A percentile compares a stretch with the other conserved stretches of the same genome.
phyloP scores from a whole-genome alignment of 2,797 vertebrate species.

The Cossypha caffra region DNA sequence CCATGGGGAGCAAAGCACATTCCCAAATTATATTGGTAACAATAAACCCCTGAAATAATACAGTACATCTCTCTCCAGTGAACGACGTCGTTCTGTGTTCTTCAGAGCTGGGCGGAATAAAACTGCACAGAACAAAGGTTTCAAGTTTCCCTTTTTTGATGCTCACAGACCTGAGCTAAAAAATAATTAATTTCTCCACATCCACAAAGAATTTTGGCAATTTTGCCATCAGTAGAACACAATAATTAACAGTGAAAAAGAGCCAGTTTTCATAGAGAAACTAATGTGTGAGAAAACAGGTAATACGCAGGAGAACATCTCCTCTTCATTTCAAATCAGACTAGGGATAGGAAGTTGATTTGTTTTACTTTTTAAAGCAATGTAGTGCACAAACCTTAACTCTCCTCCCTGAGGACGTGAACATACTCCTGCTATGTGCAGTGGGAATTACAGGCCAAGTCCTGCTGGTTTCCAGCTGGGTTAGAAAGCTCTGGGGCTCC shows the following conservation, averaged over 20 bases:
- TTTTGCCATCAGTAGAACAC: neutral
- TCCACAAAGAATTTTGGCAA: neutral
- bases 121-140: constrained; percentile 45
- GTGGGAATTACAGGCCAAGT: neutral
- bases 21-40: constrained; percentile 62
- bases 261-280: neutral
- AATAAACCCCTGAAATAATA: constrained; percentile 65
- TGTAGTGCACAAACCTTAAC: neutral
- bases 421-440: neutral
- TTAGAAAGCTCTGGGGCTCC: neutral
- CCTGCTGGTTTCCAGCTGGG: neutral
- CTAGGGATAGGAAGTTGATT: neutral
- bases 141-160: constrained; percentile 45
- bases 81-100: constrained; percentile 7
- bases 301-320: neutral
- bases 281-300: neutral
- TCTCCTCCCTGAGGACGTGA: neutral
- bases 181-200: constrained; percentile 46
- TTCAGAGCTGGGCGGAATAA: constrained; percentile 39
- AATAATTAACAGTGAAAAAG: neutral
- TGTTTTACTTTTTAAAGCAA: neutral
- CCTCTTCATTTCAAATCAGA: neutral
- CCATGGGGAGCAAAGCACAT: constrained; percentile 56
- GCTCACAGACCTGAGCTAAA: neutral
- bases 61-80: constrained; percentile 62